phyloP scores from a whole-genome alignment of 2,888 invertebrate species.

The Eupithecia exiguata region DNA sequence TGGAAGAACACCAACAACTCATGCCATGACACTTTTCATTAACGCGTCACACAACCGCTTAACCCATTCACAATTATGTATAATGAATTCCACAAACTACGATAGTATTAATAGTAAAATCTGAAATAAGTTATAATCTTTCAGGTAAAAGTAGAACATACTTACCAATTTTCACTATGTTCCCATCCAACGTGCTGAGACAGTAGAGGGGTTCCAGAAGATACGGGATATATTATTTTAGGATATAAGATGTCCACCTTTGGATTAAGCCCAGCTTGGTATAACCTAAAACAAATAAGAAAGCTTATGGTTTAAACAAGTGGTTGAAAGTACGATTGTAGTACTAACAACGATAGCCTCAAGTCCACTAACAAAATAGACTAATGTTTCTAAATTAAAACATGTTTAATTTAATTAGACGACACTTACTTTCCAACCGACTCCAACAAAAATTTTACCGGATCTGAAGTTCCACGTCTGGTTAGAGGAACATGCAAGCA shows the following conservation, averaged over 20 bases:
- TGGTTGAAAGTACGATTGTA: background rate
- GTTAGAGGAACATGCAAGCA: constrained; percentile 88
- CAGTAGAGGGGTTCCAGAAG: constrained; percentile 90
- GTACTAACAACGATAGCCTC: background rate
- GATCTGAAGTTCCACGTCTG: constrained; percentile 80
- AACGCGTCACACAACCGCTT: background rate
- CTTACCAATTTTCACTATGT: constrained; percentile 86
- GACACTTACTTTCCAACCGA: constrained; percentile 84
- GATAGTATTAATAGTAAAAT: too few species aligned
- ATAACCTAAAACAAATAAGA: constrained; percentile 81
- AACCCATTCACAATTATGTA: too few species aligned
- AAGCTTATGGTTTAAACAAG: background rate
- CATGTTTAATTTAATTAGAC: background rate
- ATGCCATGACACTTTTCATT: background rate
- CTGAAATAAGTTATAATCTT: background rate
- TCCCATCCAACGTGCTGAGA: constrained; percentile 92
- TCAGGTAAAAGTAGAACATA: background rate
- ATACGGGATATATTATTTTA: constrained; percentile 88
- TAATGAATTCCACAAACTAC: background rate
- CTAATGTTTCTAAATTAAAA: background rate
- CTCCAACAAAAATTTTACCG: constrained; percentile 78
- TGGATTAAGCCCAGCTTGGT: constrained; percentile 87
- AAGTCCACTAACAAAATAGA: background rate
- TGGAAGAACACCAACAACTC: background rate
- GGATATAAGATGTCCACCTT: constrained; percentile 89